Base-by-base conservation (phyloP, 2,797 vertebrate species). In the Danio tinwini region DNA sequence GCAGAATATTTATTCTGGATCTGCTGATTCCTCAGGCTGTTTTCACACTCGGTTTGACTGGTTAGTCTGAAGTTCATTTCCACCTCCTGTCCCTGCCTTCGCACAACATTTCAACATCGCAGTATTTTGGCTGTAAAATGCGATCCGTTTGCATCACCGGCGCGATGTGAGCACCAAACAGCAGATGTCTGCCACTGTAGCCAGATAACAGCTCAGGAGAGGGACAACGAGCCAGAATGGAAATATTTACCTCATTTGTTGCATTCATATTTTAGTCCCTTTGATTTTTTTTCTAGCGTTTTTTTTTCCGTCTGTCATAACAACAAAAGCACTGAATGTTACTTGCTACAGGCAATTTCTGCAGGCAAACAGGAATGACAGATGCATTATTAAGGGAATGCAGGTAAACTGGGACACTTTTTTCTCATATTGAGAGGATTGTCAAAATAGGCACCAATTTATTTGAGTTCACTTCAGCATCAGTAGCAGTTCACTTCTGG, bases 1-100 rank as follows among this genome's bases (percentile, higher is more conserved):
- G 53, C 14, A 76, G 47, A 59, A 71, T 68, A 59, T 64, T 74
- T 56, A 45, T 72, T 65, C 40, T 68, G 19, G 44, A 68, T 74
- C 55, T 56, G 75, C 56, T 21, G 52, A 37, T 63, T 39, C 13
- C 58, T 75, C 14, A 39, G 9, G 45, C 52, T 44, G 16, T 61
- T 50, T 61, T 81, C 67, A 78, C 65, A 62, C 56, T 62, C 17
- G 17, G 56, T 62, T 70, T 61, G 55, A 53, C 21, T 29, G 45
- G 37, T 44, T 21, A 42, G 42, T 49, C 52, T 45, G 44, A 71
- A 76, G 56, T 29, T 61, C 7, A 39, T 59, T 12, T 61, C 42
- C n/a, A 49, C 11, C 7, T 7, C 11, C n/a, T 14, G 5, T 0
- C n/a, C 63, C 5, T 12, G 5, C 61, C 16, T 29, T 12, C 14